Conservation (phyloP, 37 sponge, comb jelly and placozoan genomes). For the Oopsacas minuta region DNA sequence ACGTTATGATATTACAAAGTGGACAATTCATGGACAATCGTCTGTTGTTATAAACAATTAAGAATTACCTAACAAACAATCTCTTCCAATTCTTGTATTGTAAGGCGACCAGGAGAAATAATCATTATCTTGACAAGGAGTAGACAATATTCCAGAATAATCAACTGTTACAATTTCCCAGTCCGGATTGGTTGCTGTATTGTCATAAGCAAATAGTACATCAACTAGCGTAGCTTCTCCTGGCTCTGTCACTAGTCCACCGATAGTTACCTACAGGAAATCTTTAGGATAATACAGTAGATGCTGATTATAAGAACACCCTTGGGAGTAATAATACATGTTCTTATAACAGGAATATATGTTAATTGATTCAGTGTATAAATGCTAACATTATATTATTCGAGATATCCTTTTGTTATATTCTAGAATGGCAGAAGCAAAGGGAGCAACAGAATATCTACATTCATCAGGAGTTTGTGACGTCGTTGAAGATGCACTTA, state of each 20-base stretch:
- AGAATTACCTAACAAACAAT: not conserved
- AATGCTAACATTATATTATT: too few species aligned
- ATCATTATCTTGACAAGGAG: not conserved
- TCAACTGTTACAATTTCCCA: not conserved
- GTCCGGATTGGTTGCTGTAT: not conserved
- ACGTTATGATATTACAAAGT: too few species aligned
- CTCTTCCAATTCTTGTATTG: not conserved
- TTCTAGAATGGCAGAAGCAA: not conserved
- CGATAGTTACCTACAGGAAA: conserved; percentile 8
- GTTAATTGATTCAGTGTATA: too few species aligned
- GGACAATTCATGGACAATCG: too few species aligned
- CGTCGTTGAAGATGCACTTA: not conserved
- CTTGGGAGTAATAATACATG: too few species aligned
- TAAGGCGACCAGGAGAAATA: not conserved
- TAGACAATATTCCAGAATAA: not conserved
- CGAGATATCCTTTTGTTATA: too few species aligned
- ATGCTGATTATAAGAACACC: too few species aligned
- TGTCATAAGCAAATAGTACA: not conserved
- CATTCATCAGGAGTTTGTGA: not conserved
- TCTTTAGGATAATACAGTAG: too few species aligned
- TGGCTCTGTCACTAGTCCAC: not conserved
- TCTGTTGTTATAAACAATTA: too few species aligned
- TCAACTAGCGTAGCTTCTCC: conserved; percentile 9
- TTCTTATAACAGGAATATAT: too few species aligned
- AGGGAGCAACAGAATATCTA: not conserved